Evolutionary conservation across 2,888 invertebrate genomes (phyloP).

Genomic region (Rotaria sp.): DNA sequence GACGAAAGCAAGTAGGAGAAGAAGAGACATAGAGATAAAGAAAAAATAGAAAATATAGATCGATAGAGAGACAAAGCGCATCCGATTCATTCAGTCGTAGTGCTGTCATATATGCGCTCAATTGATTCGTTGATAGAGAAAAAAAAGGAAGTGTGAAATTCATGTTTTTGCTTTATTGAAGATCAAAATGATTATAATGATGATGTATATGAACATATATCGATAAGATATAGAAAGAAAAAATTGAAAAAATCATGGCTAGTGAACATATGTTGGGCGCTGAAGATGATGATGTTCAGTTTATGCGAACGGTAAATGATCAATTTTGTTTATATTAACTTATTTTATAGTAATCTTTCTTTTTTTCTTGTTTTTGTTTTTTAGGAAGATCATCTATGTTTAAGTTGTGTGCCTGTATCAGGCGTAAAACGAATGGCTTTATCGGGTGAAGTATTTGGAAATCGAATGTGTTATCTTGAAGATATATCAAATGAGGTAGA

Average conservation of each 20-base stretch:
- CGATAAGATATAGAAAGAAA: background rate
- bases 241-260: background rate
- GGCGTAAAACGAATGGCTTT: conserved; percentile 55
- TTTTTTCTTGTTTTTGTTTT: background rate
- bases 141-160: background rate
- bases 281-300: conserved; percentile 27
- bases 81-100: background rate
- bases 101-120: background rate
- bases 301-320: conserved; percentile 10
- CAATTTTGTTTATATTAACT: background rate
- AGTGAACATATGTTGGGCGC: background rate
- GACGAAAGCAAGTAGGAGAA: background rate
- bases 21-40: background rate
- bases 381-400: conserved; percentile 40
- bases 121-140: background rate
- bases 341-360: too few relatives aligned
- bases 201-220: background rate
- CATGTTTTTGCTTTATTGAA: background rate
- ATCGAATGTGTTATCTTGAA: conserved; percentile 95
- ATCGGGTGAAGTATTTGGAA: conserved; percentile 98
- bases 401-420: conserved; percentile 37
- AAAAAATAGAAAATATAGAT: background rate
- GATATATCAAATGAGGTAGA: conserved; percentile 90
- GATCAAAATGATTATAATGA: background rate
- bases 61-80: background rate